Percentiles rank a stretch among this genome's conserved stretches.
These are phyloP conservation scores for Gymnoscelis rufifasciata DNA, from an alignment of 2,888 invertebrate species.

Conservation along the genomic window DNA sequence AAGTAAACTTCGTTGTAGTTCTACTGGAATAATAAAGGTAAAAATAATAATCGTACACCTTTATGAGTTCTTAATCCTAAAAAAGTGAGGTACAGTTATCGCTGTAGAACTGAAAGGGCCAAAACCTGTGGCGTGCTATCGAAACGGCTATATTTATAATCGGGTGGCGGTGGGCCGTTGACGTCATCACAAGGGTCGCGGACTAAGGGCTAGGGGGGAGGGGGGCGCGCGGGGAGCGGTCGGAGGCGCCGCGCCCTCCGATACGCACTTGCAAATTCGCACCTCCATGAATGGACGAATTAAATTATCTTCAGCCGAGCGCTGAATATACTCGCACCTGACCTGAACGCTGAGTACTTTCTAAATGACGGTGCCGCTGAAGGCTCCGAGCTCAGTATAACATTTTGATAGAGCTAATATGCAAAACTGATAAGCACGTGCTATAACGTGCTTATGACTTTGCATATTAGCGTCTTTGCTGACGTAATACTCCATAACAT, in stretches of 20 bases:
- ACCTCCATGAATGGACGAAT: slow-evolving; percentile 75
- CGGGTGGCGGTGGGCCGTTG: slow-evolving; percentile 69
- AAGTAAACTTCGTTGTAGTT: slow-evolving; percentile 3
- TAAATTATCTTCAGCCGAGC: slow-evolving; percentile 62
- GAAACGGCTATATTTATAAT: slow-evolving; percentile 72
- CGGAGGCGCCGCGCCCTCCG: slow-evolving; percentile 55
- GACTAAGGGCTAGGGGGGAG: slow-evolving; percentile 35
- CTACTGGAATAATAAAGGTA: not conserved
- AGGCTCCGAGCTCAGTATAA: slow-evolving; percentile 20
- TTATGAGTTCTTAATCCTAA: slow-evolving; percentile 14
- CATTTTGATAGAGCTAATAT: slow-evolving; percentile 18
- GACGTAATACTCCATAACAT: too few relatives aligned
- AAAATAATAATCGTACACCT: slow-evolving; percentile 6
- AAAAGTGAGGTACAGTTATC: slow-evolving; percentile 18
- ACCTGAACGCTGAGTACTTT: slow-evolving; percentile 47
- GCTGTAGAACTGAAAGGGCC: slow-evolving; percentile 48
- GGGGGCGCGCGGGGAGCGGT: slow-evolving; percentile 31
- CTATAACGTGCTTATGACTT: slow-evolving; percentile 1
- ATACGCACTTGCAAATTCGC: slow-evolving; percentile 76
- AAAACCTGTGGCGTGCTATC: slow-evolving; percentile 74
- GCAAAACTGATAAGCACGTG: too few relatives aligned
- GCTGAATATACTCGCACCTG: slow-evolving; percentile 55
- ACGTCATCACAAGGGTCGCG: slow-evolving; percentile 62
- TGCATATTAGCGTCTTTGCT: too few relatives aligned
- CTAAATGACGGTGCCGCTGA: slow-evolving; percentile 32